Evolutionary conservation across 2,113 vertebrate species (phyloP).

Genomic region (Aspidoscelis tigris): DNA sequence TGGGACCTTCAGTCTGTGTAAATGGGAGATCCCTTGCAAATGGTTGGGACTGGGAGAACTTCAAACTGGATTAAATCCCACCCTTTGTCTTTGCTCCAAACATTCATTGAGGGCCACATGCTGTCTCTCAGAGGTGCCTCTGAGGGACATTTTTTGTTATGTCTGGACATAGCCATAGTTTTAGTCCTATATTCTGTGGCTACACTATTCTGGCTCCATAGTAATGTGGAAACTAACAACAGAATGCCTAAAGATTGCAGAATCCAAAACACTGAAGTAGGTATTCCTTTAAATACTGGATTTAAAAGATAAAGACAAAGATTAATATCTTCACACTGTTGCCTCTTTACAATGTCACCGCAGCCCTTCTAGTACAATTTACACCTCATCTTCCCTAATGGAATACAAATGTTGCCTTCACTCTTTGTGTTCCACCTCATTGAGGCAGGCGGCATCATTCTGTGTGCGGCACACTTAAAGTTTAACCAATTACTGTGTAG

Average conservation of each 20-base stretch:
- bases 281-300: neutral
- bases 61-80: too few relatives aligned
- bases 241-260: neutral
- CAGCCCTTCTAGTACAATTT: neutral
- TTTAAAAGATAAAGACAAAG: neutral
- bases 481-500: slow-evolving; percentile 7
- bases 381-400: slow-evolving; percentile 25
- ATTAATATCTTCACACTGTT: slow-evolving; percentile 16
- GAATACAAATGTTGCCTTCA: neutral
- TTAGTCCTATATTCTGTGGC: neutral
- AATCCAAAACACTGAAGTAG: neutral
- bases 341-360: slow-evolving; percentile 6
- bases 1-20: too few relatives aligned
- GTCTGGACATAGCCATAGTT: too few relatives aligned
- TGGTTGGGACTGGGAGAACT: too few relatives aligned
- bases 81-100: too few relatives aligned
- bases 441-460: neutral
- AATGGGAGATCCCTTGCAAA: too few relatives aligned
- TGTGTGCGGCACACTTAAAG: neutral
- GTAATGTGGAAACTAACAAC: neutral
- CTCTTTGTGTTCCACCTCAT: neutral
- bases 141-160: too few relatives aligned
- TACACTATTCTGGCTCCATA: too few relatives aligned
- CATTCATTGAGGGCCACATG: neutral
- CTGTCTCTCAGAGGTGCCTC: too few relatives aligned